phyloP scores from a whole-genome alignment of 2,888 invertebrate genomes.

The Lydus trimaculatus region DNA sequence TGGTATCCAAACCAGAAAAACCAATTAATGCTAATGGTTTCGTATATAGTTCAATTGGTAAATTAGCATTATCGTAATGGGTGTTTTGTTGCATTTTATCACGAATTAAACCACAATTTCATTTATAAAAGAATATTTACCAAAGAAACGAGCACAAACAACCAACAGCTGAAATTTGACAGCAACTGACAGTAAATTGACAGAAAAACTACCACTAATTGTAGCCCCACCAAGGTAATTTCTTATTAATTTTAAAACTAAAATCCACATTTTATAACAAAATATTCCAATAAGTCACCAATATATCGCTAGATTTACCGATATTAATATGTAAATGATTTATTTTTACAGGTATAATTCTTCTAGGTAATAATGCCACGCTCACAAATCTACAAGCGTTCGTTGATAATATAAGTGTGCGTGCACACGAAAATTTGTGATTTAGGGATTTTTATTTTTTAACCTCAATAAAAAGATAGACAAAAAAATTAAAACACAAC shows the following conservation, averaged over 20 bases:
- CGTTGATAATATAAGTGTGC: neutral
- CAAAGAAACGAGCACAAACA: neutral
- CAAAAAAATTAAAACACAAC: neutral
- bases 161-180: neutral
- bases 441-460: too few species aligned
- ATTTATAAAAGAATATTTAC: neutral
- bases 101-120: neutral
- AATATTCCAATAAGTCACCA: too few species aligned
- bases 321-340: neutral
- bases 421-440: neutral
- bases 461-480: too few species aligned
- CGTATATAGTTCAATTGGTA: constrained; percentile 85
- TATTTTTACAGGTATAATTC: too few species aligned
- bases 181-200: neutral
- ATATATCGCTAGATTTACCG: too few species aligned
- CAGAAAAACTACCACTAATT: neutral
- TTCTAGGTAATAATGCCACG: neutral
- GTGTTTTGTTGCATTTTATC: constrained; percentile 39
- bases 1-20: constrained; percentile 85
- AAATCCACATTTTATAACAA: neutral
- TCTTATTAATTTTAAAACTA: neutral
- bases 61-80: constrained; percentile 47
- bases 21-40: constrained; percentile 88
- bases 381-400: neutral
- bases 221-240: neutral